Evolutionary conservation across 37 sponge, comb jelly and placozoan species (phyloP), one percentile per base, ranked within the genome.

Genomic region (Cladorhizidae sp.): DNA sequence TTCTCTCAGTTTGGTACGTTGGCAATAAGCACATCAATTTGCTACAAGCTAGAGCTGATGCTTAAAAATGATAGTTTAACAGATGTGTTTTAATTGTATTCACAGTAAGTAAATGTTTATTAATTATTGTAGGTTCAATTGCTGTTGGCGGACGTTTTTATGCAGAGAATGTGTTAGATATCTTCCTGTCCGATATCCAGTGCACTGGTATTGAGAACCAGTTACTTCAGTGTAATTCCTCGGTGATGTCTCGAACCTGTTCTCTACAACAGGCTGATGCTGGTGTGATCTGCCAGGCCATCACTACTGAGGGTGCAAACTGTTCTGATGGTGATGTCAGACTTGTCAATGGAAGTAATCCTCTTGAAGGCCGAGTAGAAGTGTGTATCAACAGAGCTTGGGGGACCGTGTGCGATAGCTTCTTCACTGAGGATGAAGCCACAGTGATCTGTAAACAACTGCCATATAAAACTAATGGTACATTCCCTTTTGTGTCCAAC

Each of bases 351-450:
- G 80, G 72, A 72, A 26, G 22, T 39, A 72, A 35, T 25, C 11
- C 28, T 14, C 40, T 43, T 61, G 57, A 45, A 36, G 74, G 80
- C 21, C 28, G 63, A 50, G 82, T 86, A 31, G 86, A 86, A 68
- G 64, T 86, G 3, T 80, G 86, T 55, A 55, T 74, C 38, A 80
- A 64, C 50, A 75, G 56, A 57, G 83, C 69, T 15, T 84, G 72
- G 69, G 87, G 91, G 22, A 82, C 73, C 36, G 74, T 90, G 17
- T 90, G 91, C 50, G 91, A 81, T 52, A 80, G 77, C 28, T 18
- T n/a, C 49, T 90, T 81, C 45, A 31, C 74, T 82, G 72, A 77
- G 20, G 41, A 63, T 22, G 37, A 86, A 31, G 71, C 91, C 8
- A 49, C 40, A 49, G 87, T 86, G 20, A 75, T 90, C 32, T 90